Evolutionary conservation across 1,140 invertebrate genomes (phyloP).

Genomic region (Heliconius melpomene): DNA sequence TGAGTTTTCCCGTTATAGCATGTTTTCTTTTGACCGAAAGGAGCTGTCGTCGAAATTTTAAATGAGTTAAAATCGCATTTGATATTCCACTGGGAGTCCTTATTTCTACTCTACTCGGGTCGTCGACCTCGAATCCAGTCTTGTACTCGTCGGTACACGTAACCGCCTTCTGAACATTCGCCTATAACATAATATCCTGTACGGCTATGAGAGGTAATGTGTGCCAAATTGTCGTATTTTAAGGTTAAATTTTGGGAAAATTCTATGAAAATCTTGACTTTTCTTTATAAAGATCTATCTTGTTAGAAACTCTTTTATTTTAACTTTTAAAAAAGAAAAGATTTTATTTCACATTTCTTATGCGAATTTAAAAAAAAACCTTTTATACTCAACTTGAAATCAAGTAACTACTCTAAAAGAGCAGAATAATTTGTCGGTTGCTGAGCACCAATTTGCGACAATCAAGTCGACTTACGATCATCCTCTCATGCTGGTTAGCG

Average conservation of each 20-base stretch:
- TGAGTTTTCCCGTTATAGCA: neutral
- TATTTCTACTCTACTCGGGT: constrained; percentile 65
- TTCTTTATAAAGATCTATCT: too few species aligned
- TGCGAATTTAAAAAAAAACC: too few species aligned
- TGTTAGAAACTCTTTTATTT: too few species aligned
- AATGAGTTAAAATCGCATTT: constrained; percentile 28
- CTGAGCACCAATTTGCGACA: constrained; percentile 65
- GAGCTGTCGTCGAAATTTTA: constrained; percentile 29
- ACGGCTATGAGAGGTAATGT: neutral
- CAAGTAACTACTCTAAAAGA: neutral
- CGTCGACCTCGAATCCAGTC: constrained; percentile 71
- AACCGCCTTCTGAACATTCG: constrained; percentile 58
- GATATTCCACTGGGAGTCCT: constrained; percentile 52
- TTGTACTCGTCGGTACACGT: constrained; percentile 70
- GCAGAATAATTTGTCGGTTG: constrained; percentile 62
- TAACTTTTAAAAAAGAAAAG: too few species aligned
- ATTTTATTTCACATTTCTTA: too few species aligned
- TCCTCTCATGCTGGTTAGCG: constrained; percentile 39
- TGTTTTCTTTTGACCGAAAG: neutral
- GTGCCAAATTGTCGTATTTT: neutral
- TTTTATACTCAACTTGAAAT: neutral
- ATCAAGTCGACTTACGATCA: constrained; percentile 47
- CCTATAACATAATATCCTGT: constrained; percentile 38
- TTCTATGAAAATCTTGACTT: too few species aligned
- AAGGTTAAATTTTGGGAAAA: neutral